phyloP scores from a whole-genome alignment of 1,140 invertebrate genomes.

The Nomia melanderi region DNA sequence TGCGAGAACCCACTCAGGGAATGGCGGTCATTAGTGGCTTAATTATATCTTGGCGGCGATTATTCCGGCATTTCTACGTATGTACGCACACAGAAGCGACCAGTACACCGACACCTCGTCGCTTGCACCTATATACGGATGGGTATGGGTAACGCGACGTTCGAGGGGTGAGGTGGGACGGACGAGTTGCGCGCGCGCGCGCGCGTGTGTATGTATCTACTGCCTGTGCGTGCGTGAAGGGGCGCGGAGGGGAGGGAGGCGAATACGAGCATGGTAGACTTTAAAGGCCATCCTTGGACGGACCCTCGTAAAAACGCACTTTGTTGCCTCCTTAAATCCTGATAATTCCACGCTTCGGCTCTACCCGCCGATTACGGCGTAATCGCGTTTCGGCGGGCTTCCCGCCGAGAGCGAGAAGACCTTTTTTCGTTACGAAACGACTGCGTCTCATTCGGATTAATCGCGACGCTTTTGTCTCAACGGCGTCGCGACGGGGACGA shows the following conservation, averaged over 20 bases:
- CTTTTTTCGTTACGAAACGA: slow-evolving; percentile 58
- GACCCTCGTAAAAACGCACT: slow-evolving; percentile 69
- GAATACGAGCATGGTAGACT: slow-evolving; percentile 63
- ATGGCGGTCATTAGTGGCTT: slow-evolving; percentile 74
- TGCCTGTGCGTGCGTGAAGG: too few species aligned
- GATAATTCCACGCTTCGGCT: slow-evolving; percentile 68
- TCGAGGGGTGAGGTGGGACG: not conserved
- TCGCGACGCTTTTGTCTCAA: slow-evolving; percentile 57
- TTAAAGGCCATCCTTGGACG: slow-evolving; percentile 69
- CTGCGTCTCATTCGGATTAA: slow-evolving; percentile 57
- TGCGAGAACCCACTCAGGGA: slow-evolving; percentile 34
- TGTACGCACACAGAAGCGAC: not conserved
- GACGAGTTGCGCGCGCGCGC: too few species aligned
- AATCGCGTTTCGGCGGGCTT: slow-evolving; percentile 65
- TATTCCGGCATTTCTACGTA: slow-evolving; percentile 67
- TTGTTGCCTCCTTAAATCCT: slow-evolving; percentile 70
- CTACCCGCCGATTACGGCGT: slow-evolving; percentile 65
- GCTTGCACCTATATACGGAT: too few species aligned
- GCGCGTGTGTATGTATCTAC: too few species aligned
- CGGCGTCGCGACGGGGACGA: slow-evolving; percentile 4
- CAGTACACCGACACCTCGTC: too few species aligned
- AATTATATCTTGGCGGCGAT: slow-evolving; percentile 73
- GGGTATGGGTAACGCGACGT: too few species aligned
- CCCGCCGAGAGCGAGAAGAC: slow-evolving; percentile 46
- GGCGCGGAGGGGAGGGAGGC: not conserved